Evolutionary conservation across 2,113 vertebrate species (phyloP).

Genomic region (Hippocampus barbouri): DNA sequence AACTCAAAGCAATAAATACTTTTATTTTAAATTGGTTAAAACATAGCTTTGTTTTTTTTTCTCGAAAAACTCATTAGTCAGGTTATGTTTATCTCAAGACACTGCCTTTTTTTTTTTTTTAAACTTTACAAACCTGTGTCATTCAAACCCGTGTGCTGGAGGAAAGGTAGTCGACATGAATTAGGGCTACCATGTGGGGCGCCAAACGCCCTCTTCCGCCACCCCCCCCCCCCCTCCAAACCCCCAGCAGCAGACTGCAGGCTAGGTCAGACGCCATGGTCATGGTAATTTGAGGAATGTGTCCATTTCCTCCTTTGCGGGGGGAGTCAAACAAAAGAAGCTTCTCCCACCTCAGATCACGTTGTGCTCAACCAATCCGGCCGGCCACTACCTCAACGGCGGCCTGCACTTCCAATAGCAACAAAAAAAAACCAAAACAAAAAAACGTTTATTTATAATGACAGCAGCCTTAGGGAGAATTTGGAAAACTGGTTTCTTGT

Average conservation of each 20-base stretch:
- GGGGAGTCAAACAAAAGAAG: slow-evolving; percentile 68
- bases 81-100: too few relatives aligned
- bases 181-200: not conserved
- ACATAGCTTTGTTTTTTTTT: too few relatives aligned
- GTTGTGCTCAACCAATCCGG: slow-evolving; percentile 17
- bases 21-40: too few relatives aligned
- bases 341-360: slow-evolving; percentile 53
- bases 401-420: not conserved
- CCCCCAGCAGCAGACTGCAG: slow-evolving; percentile 53
- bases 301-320: slow-evolving; percentile 73
- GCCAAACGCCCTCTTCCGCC: not conserved
- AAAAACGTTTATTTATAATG: not conserved
- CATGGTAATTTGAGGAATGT: slow-evolving; percentile 79
- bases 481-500: not conserved
- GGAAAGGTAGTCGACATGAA: not conserved
- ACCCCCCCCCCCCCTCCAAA: not conserved
- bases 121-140: too few relatives aligned
- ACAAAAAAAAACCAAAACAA: not conserved
- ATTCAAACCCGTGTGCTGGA: not conserved
- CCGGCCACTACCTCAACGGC: slow-evolving; percentile 8
- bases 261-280: slow-evolving; percentile 63
- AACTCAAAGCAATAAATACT: too few relatives aligned
- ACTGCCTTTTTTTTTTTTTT: too few relatives aligned
- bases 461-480: not conserved
- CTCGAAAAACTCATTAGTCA: too few relatives aligned